Evolutionary conservation across 2,797 vertebrate genomes (phyloP), one percentile per base, ranked within the genome.

Genomic region (Schizopygopsis pylzovi): DNA sequence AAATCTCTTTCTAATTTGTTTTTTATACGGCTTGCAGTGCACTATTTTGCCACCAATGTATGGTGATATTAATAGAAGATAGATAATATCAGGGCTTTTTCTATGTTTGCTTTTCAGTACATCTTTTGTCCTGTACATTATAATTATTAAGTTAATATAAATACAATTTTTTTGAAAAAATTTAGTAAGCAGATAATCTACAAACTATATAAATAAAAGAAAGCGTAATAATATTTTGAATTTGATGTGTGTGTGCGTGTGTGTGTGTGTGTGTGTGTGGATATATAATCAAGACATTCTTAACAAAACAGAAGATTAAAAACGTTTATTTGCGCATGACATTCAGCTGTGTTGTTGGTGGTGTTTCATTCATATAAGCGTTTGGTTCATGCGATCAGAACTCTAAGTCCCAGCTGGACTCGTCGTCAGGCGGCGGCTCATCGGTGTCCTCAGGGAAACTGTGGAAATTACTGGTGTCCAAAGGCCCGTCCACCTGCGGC

Each of bases 401-500:
- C 87, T 96, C 96, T 1, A 89, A 87, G 28, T 96, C 96, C 96
- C 96, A 96, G 86, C 96, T 96, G 0, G 96, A 96, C 86, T 95
- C 95, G 87, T 96, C 96, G 2, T 96, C 95, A 0, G 95, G 95
- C 41, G 95, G 95, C 6, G 95, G 95, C 88, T 95, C 95, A 80
- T 96, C 96, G 8, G 93, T 94, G 89, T 96, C 96, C 83, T 95
- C 94, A 9, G 96, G 94, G 91, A 96, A 96, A 89, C 87, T 94
- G 92, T 96, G 96, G 1, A 96, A 96, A 91, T 96, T 96, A 91
- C 94, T 96, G 2, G 95, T 96, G 93, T 96, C 96, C 12, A 97
- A 97, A 63, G 98, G 96, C 88, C 98, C 99, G 71, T 97, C 94
- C 86, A 99, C 97, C 98, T 99, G 92, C 20, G 56, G 41, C 72